Conservation (phyloP, 1,140 invertebrate species). For the Calosoma granatense region DNA sequence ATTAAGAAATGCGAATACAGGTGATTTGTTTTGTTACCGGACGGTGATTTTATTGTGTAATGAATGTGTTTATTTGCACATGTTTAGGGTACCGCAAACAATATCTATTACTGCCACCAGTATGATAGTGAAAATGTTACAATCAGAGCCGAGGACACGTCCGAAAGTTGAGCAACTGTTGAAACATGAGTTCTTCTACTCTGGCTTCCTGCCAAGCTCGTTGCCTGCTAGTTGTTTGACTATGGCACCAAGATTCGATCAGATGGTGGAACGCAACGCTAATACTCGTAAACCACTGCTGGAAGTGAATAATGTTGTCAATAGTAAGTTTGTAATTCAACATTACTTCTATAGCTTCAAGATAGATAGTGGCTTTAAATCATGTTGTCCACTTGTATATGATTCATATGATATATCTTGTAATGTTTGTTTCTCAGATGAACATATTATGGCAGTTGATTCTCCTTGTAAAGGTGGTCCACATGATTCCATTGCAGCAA, state of each 20-base stretch:
- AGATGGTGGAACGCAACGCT: conserved; percentile 38
- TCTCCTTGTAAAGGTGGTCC: conserved; percentile 9
- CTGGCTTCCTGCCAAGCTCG: conserved; percentile 67
- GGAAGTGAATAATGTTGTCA: conserved; percentile 47
- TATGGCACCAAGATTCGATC: conserved; percentile 78
- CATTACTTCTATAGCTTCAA: no score
- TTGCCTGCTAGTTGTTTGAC: conserved; percentile 84
- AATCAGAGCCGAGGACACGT: conserved; percentile 68
- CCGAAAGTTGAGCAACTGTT: conserved; percentile 69
- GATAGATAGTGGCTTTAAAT: no score
- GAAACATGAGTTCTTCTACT: conserved; percentile 55
- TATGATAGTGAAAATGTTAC: conserved; percentile 78
- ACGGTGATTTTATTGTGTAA: not conserved
- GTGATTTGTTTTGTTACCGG: conserved; percentile 26
- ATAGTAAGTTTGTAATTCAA: not conserved
- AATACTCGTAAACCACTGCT: conserved; percentile 53
- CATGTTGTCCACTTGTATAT: no score
- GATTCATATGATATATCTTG: not conserved
- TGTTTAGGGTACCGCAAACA: conserved; percentile 54
- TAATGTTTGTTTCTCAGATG: not conserved
- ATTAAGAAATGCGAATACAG: conserved; percentile 90
- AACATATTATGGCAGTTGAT: conserved; percentile 5
- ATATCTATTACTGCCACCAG: conserved; percentile 59
- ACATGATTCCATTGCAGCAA: conserved; percentile 35
- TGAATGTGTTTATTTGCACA: conserved; percentile 6